Base-by-base conservation (phyloP, 2,113 vertebrate genomes). In the Pungitius pungitius region DNA sequence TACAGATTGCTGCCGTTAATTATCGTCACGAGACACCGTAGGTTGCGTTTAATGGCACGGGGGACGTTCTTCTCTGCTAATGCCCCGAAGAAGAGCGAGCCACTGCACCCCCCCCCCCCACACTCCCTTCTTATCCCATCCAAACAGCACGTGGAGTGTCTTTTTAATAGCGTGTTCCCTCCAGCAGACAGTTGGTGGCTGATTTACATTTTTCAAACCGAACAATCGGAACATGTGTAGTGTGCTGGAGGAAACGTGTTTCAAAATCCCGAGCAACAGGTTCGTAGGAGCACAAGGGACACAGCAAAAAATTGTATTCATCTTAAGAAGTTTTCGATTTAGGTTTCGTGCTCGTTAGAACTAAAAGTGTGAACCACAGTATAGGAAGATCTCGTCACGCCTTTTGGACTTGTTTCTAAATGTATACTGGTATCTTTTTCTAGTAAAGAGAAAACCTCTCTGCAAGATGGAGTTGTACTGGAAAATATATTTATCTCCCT, bases 181-280 rank as follows among this genome's bases (percentile, higher is more conserved):
- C 66, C 20, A 26, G 37, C 51, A 54, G 5, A 26, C 20, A 27
- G 20, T 58, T 71, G 20, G 45, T 30, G 13, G 42, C 68, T 11
- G 6, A 35, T 37, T 15, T 33, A 33, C 3, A 18, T 17, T 20
- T 22, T 51, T 52, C 30, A 22, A 67, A n/a, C 57, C 11, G 13
- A 57, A n/a, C 18, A 22, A 35, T 47, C 22, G 6, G 17, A 6
- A 11, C 52, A 18, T 75, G 20, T 39, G n/a, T 18, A 55, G 1
- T 18, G 14, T 33, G 39, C 10, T 22, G 2, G 15, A 61, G 13
- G 5, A 0, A 17, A 49, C 2, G 33, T 45, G n/a, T n/a, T n/a
- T n/a, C n/a, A n/a, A n/a, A 0, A 60, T 17, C 14, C 30, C 6
- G 56, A 82, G 85, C 88, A 87, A 90, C 90, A 88, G 83, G 86